phyloP scores from a whole-genome alignment of 2,797 vertebrate species.

The Argentina silus region DNA sequence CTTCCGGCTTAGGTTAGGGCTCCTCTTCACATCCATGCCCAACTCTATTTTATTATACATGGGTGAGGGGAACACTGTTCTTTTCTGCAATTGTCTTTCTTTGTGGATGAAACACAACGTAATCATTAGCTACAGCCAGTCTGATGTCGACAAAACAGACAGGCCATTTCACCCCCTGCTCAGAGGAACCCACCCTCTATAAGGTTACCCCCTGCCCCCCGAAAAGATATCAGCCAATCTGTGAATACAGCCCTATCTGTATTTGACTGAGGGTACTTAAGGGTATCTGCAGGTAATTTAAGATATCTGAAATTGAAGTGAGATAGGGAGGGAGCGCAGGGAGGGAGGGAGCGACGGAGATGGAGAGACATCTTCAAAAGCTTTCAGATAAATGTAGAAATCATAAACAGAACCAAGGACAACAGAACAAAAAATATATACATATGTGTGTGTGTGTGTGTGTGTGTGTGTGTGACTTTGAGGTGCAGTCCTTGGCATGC shows the following conservation, averaged over 20 bases:
- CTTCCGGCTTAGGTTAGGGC: too few species aligned
- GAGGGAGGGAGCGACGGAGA: constrained; percentile 26
- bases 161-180: too few species aligned
- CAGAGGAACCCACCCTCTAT: background rate
- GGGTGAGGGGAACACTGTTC: too few species aligned
- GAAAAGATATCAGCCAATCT: constrained; percentile 65
- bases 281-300: constrained; percentile 77
- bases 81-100: too few species aligned
- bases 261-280: constrained; percentile 74
- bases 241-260: constrained; percentile 68
- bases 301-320: constrained; percentile 80
- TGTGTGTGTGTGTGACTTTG: constrained; percentile 75
- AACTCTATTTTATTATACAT: too few species aligned
- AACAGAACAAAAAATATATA: constrained; percentile 45
- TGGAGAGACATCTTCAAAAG: constrained; percentile 65
- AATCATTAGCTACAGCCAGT: background rate
- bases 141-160: background rate
- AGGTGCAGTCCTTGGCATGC: constrained; percentile 82
- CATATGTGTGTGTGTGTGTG: constrained; percentile 13
- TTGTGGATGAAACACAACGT: too few species aligned
- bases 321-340: constrained; percentile 67
- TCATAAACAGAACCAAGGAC: constrained; percentile 64
- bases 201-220: constrained; percentile 32
- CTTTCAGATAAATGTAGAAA: constrained; percentile 69
- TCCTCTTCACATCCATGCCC: too few species aligned